Evolutionary conservation across 2,797 vertebrate species (phyloP).

Genomic region (Takifugu ocellatus): DNA sequence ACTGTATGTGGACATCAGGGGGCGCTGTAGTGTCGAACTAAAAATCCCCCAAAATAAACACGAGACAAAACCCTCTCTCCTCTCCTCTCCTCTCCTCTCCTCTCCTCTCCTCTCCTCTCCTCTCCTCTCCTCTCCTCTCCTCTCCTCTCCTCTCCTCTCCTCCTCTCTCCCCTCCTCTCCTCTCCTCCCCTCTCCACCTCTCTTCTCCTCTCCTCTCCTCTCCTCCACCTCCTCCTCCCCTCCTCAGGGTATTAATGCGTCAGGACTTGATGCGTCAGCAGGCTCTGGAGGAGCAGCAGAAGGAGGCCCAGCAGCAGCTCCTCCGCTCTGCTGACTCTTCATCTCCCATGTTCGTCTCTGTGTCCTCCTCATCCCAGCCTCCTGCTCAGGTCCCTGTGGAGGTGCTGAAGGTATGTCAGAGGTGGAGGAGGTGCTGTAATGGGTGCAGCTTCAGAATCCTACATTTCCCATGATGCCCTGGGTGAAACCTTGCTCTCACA

Average conservation of each 20-base stretch:
- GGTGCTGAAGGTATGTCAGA: slow-evolving; percentile 82
- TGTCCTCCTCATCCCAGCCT: slow-evolving; percentile 45
- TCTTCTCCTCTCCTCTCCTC: no score
- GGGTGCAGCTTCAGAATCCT: not conserved
- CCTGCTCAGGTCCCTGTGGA: slow-evolving; percentile 87
- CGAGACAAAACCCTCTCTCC: no score
- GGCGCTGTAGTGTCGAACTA: no score
- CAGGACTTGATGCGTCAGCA: slow-evolving; percentile 91
- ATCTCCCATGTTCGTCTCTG: slow-evolving; percentile 77
- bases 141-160: no score
- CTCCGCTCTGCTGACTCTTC: slow-evolving; percentile 55
- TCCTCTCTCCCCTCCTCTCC: no score
- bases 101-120: no score
- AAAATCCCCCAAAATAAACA: no score
- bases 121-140: no score
- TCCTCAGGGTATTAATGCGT: slow-evolving; percentile 76
- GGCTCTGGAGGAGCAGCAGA: slow-evolving; percentile 83
- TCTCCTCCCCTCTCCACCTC: no score
- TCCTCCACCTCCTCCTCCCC: no score
- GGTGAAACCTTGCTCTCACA: slow-evolving; percentile 29
- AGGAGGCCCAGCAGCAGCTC: slow-evolving; percentile 76
- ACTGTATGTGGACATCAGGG: no score
- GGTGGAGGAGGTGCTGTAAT: not conserved
- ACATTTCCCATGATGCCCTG: slow-evolving; percentile 16
- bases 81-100: no score